These are phyloP conservation scores for Sphenodon punctatus DNA, from an alignment of 2,797 vertebrate species.

Conservation along the genomic window DNA sequence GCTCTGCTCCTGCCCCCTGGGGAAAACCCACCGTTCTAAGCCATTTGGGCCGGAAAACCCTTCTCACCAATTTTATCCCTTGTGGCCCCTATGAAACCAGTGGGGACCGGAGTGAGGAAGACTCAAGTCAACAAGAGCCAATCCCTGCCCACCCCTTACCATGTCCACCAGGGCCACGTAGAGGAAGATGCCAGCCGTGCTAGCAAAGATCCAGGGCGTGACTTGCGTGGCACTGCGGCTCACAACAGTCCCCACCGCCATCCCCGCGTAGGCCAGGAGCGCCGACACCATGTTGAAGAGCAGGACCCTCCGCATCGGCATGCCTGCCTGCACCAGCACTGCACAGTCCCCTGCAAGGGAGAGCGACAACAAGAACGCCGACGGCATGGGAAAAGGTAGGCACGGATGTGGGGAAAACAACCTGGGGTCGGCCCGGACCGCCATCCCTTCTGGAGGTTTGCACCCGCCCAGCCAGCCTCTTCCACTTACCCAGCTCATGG, in stretches of 20 bases:
- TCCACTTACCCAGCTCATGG: constrained; percentile 80
- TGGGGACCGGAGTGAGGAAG: no score
- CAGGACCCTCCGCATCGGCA: constrained; percentile 70
- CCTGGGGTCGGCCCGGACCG: no score
- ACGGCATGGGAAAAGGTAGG: no score
- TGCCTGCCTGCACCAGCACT: constrained; percentile 76
- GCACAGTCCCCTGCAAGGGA: constrained; percentile 79
- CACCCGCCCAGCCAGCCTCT: no score
- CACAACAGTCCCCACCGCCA: constrained; percentile 67
- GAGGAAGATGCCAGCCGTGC: constrained; percentile 84
- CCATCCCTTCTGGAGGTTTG: no score
- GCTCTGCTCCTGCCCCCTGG: not conserved
- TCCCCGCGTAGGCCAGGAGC: constrained; percentile 76
- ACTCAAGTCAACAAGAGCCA: no score
- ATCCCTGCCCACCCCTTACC: constrained; percentile 68
- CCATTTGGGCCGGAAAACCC: no score
- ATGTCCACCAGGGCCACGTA: constrained; percentile 84
- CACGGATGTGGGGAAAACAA: no score
- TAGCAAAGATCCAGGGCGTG: constrained; percentile 82
- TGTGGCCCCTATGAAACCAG: not conserved
- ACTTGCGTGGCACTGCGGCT: constrained; percentile 71
- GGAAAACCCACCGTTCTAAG: not conserved
- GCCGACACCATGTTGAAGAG: constrained; percentile 78
- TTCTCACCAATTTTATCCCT: no score
- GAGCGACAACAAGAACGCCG: not conserved